Conservation (phyloP, 2,888 invertebrate species). For the Cistogaster globosa region DNA sequence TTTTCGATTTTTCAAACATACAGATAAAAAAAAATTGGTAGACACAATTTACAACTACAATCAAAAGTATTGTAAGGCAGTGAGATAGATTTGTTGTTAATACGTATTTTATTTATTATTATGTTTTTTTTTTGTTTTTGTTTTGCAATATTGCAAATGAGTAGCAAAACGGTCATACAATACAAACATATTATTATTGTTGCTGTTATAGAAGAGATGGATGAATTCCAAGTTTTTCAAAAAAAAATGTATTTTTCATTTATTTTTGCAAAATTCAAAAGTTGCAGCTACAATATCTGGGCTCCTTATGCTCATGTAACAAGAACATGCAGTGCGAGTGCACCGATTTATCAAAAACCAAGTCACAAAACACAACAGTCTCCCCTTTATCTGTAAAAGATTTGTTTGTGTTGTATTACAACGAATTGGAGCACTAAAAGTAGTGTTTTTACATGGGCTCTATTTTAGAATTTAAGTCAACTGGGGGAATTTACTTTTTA, state of each 20-base stretch:
- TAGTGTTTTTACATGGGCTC: constrained; percentile 39
- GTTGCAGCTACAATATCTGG: constrained; percentile 80
- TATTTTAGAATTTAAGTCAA: constrained; percentile 1
- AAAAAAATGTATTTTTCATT: constrained; percentile 57
- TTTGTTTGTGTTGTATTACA: constrained; percentile 56
- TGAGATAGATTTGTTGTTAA: constrained; percentile 50
- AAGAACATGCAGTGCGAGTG: constrained; percentile 83
- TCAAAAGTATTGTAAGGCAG: constrained; percentile 47
- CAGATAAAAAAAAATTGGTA: constrained; percentile 44
- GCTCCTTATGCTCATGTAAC: constrained; percentile 83
- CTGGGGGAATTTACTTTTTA: constrained; percentile 21
- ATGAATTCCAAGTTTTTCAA: constrained; percentile 63
- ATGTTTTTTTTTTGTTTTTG: neutral
- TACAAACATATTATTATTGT: constrained; percentile 34
- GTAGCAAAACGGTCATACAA: constrained; percentile 46
- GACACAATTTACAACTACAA: constrained; percentile 53
- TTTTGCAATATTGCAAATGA: constrained; percentile 68
- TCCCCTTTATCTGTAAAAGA: constrained; percentile 67
- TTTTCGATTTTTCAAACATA: constrained; percentile 38
- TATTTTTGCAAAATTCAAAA: constrained; percentile 61
- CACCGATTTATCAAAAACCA: constrained; percentile 74
- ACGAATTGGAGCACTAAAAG: constrained; percentile 38
- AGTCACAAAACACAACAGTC: constrained; percentile 43
- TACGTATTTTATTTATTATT: constrained; percentile 15
- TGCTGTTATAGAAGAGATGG: constrained; percentile 56